A percentile compares a stretch with the other conserved stretches of the same genome.
These are phyloP conservation scores for Chloropsis cyanopogon DNA, from an alignment of 2,113 vertebrate species.

Conservation along the genomic window DNA sequence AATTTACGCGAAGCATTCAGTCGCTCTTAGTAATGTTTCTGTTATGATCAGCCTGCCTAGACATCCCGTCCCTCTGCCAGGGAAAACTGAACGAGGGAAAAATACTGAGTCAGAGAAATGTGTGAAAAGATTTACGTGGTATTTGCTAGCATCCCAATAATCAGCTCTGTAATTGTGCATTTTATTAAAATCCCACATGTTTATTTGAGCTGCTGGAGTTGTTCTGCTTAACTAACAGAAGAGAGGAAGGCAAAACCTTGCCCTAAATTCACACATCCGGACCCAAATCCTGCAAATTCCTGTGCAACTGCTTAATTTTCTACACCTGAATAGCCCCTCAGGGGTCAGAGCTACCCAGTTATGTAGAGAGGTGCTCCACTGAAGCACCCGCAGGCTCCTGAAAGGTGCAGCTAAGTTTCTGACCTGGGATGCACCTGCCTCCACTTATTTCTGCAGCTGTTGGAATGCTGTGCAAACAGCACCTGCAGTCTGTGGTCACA, in stretches of 20 bases:
- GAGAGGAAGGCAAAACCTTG: not conserved
- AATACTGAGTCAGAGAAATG: not conserved
- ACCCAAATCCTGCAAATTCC: not conserved
- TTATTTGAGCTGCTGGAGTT: not conserved
- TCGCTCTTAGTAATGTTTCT: not conserved
- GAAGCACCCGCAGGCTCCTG: not conserved
- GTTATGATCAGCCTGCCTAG: constrained; percentile 15
- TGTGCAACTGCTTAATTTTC: not conserved
- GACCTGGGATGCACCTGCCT: not conserved
- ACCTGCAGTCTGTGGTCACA: not conserved
- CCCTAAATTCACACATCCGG: not conserved
- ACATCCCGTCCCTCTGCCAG: not conserved
- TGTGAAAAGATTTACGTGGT: not conserved
- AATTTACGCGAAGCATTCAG: not conserved
- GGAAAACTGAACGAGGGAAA: not conserved
- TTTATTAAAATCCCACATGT: constrained; percentile 28
- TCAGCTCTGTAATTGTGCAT: constrained; percentile 2
- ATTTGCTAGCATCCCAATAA: not conserved
- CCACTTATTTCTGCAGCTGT: not conserved
- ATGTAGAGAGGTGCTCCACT: not conserved
- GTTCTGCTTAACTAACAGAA: not conserved
- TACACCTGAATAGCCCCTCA: not conserved
- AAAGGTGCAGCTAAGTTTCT: not conserved
- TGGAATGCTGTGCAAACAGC: accelerated
- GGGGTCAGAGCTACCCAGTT: not conserved